Percentiles rank a stretch among this genome's conserved stretches.
phyloP scores from a whole-genome alignment of 2,113 vertebrate species.

The Centropristis striata region DNA sequence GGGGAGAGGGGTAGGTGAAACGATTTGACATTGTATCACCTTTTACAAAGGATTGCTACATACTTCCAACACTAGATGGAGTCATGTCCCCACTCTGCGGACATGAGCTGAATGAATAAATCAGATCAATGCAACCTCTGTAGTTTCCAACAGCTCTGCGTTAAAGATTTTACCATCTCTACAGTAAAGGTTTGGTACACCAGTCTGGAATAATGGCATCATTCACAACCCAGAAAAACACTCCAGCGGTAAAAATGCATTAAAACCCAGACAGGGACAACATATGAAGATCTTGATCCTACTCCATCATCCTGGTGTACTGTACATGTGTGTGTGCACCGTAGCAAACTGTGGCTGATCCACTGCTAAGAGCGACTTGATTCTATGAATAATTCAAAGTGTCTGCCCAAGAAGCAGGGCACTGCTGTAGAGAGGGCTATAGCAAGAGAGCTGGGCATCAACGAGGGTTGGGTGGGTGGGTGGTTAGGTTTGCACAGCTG shows the following conservation, averaged over 20 bases:
- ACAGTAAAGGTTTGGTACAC: not conserved
- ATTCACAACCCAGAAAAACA: slow-evolving; percentile 5
- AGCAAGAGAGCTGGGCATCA: slow-evolving; percentile 40
- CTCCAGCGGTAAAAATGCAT: not conserved
- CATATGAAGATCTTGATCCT: not conserved
- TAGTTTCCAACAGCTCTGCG: slow-evolving; percentile 13
- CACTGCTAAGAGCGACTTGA: slow-evolving; percentile 57
- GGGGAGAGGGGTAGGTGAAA: not conserved
- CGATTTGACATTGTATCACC: not conserved
- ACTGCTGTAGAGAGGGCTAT: slow-evolving; percentile 44
- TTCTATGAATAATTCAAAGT: slow-evolving; percentile 79
- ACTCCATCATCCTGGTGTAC: slow-evolving; percentile 26
- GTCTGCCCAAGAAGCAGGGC: slow-evolving; percentile 59
- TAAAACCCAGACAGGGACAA: slow-evolving; percentile 12
- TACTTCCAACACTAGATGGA: slow-evolving; percentile 78
- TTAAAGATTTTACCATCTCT: slow-evolving; percentile 1
- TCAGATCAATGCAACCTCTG: slow-evolving; percentile 7
- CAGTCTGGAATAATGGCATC: not conserved
- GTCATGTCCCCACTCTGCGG: slow-evolving; percentile 36
- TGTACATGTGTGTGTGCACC: slow-evolving; percentile 19
- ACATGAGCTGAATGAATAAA: slow-evolving; percentile 53
- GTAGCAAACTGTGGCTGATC: slow-evolving; percentile 48
- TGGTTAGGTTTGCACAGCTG: slow-evolving; percentile 10
- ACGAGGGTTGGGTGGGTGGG: slow-evolving; percentile 25
- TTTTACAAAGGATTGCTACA: not conserved